Base-by-base conservation (phyloP, 2,113 vertebrate genomes). In the Pholis gunnellus region DNA sequence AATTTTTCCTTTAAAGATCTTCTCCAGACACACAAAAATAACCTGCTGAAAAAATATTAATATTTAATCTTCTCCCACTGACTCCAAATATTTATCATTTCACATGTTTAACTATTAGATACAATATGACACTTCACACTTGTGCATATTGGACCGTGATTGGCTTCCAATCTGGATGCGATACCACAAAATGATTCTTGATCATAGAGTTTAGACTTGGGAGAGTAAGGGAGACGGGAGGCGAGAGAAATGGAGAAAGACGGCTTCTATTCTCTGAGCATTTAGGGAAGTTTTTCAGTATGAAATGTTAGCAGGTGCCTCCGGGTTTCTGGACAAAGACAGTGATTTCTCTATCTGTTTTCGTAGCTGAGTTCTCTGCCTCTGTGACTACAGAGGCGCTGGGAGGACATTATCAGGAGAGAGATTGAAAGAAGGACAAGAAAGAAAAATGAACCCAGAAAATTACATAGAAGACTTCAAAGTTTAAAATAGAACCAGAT, bases 321-420 rank as follows among this genome's bases (percentile, higher is more conserved):
- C 54, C 72, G 69, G 75, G 69, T 82, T 73, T 75, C 2, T 48
- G 50, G 69, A 89, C 74, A 67, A 61, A 79, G 59, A 81, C 1
- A 17, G 6, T 38, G 61, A 34, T 76, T 85, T 76, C 27, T 46
- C 77, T 81, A 14, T 74, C 57, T 71, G 57, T 82, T 64, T 56
- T 56, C 25, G 52, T 13, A 74, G 42, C 78, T 66, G 76, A 74
- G 73, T 46, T 72, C 38, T n/a, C 52, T 65, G 34, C 75, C 73
- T 76, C n/a, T 76, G 77, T 83, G 74, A 65, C 29, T 71, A 71
- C 78, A 81, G 70, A 61, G 59, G 34, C 13, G 9, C 52, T 57
- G 65, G 38, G 44, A 76, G 17, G 63, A 69, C 56, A 72, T 77
- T 79, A 85, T 61, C 50, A 76, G 14, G 63, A 61, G 60, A 68